A percentile compares a stretch with the other conserved stretches of the same genome.
Conservation (phyloP, 2,113 vertebrate genomes). For the Sapajus apella region DNA sequence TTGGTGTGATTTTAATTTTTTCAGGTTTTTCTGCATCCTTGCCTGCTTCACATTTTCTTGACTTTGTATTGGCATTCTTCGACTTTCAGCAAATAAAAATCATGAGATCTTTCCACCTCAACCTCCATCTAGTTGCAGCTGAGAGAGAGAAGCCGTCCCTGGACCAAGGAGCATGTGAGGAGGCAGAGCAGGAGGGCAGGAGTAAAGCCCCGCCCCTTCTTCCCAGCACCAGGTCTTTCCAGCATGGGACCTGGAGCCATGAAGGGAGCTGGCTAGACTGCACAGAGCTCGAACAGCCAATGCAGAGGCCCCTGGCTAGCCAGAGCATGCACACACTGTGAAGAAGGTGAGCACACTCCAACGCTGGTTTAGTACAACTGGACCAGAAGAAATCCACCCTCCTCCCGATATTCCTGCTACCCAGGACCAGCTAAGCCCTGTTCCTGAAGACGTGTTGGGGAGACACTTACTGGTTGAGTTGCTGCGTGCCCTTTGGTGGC, state of each 20-base stretch:
- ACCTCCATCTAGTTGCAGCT: neutral
- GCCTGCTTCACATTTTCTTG: neutral
- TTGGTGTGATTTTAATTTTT: neutral
- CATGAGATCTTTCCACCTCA: neutral
- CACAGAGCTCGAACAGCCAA: fast-evolving
- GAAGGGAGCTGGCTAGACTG: neutral
- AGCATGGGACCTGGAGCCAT: neutral
- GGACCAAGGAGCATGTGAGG: neutral
- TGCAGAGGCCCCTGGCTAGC: fast-evolving
- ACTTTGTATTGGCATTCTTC: neutral
- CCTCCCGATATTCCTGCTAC: fast-evolving
- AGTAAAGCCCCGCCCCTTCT: neutral
- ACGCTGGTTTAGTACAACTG: fast-evolving
- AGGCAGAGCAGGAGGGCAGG: neutral
- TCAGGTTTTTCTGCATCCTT: neutral
- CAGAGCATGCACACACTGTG: fast-evolving
- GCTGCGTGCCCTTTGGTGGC: conserved; percentile 86
- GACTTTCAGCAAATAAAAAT: neutral
- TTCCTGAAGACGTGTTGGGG: fast-evolving
- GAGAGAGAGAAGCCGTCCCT: neutral
- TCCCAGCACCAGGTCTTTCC: neutral
- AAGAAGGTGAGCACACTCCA: neutral
- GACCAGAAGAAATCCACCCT: neutral
- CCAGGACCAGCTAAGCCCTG: neutral
- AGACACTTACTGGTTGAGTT: conserved; percentile 91